These are phyloP conservation scores for Pleuronectes platessa DNA, from an alignment of 2,113 vertebrate genomes.

Conservation along the genomic window DNA sequence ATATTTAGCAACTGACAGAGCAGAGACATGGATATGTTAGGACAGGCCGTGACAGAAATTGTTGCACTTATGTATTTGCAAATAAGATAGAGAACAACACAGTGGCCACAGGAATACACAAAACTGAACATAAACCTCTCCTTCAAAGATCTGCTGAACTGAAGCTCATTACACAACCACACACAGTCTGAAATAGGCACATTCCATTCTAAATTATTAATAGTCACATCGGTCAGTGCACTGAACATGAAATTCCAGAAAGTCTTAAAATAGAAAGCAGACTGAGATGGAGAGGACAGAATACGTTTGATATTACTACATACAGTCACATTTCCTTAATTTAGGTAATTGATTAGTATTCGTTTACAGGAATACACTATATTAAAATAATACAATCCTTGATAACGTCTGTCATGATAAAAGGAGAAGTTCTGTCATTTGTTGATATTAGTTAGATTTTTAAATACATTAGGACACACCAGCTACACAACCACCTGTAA, in stretches of 20 bases:
- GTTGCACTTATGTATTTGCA: too few species aligned
- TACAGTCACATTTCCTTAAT: not conserved
- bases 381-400: too few species aligned
- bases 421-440: too few species aligned
- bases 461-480: not conserved
- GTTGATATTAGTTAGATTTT: not conserved
- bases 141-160: not conserved
- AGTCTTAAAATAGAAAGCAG: not conserved
- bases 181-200: not conserved
- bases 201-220: not conserved
- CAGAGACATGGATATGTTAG: not conserved
- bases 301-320: not conserved
- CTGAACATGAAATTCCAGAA: not conserved
- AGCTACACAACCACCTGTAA: not conserved
- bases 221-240: not conserved
- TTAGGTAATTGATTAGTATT: too few species aligned
- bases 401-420: too few species aligned
- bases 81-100: not conserved
- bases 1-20: not conserved
- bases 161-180: not conserved
- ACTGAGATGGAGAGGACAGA: not conserved
- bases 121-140: not conserved
- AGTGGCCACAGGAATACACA: too few species aligned
- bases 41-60: not conserved
- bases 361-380: too few species aligned